Evolutionary conservation across 2,113 vertebrate species (phyloP), one percentile per base, ranked within the genome.

Genomic region (Polypterus bichir): DNA sequence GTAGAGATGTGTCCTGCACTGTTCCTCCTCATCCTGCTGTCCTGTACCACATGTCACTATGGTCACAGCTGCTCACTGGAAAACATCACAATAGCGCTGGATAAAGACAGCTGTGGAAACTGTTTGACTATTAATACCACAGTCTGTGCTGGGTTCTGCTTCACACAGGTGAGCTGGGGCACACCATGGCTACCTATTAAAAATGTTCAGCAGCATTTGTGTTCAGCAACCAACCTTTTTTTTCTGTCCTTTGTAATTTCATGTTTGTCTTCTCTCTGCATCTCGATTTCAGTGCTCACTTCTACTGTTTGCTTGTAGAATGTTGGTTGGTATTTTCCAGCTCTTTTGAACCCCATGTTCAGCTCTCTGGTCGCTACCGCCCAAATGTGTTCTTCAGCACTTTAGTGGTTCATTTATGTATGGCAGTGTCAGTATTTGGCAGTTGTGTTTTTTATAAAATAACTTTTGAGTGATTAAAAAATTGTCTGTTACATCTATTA

Each of bases 111-210:
- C 69, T 97, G 94, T 44, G 71, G 73, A 54, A 74, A 73, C 71
- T 89, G 74, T 3, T 74, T 89, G 54, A 79, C 65, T n/a, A 64
- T 97, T 59, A 76, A 88, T 55, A 86, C 91, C 65, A 91, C 89
- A 0, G 81, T 86, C 67, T 98, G 94, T 55, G 79, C 76, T 0
- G 96, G 96, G 54, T 81, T 85, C 64, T 98, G 94, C 74, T 77
- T 71, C 57, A 84, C 85, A 2, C 63, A 78, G 91, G 94, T 97
- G 68, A 76, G 88, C 57, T 51, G 5, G 4, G 48, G 0, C 48
- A 27, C 6, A 27, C n/a, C 51, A 44, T 27, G 47, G 45, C 51
- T 4, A 3, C 10, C 47, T 3, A 59, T 11, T 49, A 49, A 49
- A 8, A 5, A 48, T 60, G 7, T 8, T 5, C 48, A 60, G 3